A percentile compares a stretch with the other conserved stretches of the same genome.
These are phyloP conservation scores for Zonitis immaculata DNA, from an alignment of 2,888 invertebrate species.

Conservation along the genomic window DNA sequence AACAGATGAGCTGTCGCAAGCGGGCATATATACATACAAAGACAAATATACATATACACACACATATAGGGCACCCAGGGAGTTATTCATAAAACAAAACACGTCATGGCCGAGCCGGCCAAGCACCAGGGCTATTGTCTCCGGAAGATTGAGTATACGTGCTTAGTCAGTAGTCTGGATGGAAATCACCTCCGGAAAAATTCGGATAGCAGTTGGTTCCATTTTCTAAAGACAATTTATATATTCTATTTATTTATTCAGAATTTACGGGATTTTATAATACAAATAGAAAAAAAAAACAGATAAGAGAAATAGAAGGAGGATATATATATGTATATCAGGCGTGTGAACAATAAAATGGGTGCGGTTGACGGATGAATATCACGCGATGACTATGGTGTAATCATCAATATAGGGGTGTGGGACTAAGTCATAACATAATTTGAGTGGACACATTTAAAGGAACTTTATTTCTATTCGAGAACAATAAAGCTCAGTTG, in stretches of 20 bases:
- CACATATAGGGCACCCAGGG: slow-evolving; percentile 29
- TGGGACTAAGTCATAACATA: not conserved
- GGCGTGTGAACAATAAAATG: not conserved
- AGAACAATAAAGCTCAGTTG: too few species aligned
- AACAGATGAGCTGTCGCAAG: slow-evolving; percentile 35
- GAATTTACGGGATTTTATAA: too few species aligned
- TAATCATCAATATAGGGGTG: not conserved
- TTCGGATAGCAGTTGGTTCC: slow-evolving; percentile 9
- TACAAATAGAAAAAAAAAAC: too few species aligned
- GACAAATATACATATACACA: too few species aligned
- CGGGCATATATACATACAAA: too few species aligned
- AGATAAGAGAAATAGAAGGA: too few species aligned
- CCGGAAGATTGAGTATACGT: slow-evolving; percentile 24
- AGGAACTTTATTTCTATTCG: not conserved
- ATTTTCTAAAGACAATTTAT: too few species aligned
- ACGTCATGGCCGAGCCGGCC: slow-evolving; percentile 29
- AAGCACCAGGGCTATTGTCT: slow-evolving; percentile 21
- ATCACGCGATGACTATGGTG: not conserved
- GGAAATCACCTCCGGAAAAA: slow-evolving; percentile 23
- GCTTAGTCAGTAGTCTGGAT: slow-evolving; percentile 22
- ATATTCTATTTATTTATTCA: too few species aligned
- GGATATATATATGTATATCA: too few species aligned
- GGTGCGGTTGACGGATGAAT: not conserved
- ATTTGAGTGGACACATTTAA: not conserved
- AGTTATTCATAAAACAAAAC: slow-evolving; percentile 33